Percentiles rank a stretch among this genome's conserved stretches.
Conservation (phyloP, 1,140 invertebrate genomes). For the Zaprionus camerounensis region DNA sequence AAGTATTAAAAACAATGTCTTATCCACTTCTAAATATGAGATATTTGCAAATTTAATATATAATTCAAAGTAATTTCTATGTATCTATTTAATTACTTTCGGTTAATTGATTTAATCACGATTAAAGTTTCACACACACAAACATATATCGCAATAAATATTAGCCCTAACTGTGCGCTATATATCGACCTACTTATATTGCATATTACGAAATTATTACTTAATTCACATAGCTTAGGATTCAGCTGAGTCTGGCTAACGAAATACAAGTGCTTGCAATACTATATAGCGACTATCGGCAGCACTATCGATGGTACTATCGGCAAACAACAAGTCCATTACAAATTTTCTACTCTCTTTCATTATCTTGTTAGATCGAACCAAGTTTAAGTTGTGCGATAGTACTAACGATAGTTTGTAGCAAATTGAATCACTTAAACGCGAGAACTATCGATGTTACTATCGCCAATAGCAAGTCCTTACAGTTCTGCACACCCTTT, state of each 20-base stretch:
- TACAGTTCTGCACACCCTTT: too few relatives aligned
- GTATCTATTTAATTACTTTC: not conserved
- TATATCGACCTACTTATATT: not conserved
- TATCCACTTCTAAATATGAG: not conserved
- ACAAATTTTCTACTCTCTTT: not conserved
- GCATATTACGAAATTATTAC: constrained; percentile 2
- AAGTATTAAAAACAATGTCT: not conserved
- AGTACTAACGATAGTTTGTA: too few relatives aligned
- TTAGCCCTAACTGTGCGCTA: constrained; percentile 16
- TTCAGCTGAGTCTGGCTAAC: constrained; percentile 10
- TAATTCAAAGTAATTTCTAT: not conserved
- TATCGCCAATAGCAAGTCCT: too few relatives aligned
- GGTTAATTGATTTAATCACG: constrained; percentile 2
- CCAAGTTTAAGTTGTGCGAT: too few relatives aligned
- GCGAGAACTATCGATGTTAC: too few relatives aligned
- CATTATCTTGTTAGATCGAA: too few relatives aligned
- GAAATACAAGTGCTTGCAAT: constrained; percentile 20
- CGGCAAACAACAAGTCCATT: not conserved
- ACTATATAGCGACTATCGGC: constrained; percentile 39
- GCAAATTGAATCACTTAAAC: too few relatives aligned
- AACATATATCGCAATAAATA: constrained; percentile 7
- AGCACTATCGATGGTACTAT: constrained; percentile 2
- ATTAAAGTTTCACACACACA: not conserved
- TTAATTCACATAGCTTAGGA: constrained; percentile 7
- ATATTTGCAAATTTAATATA: not conserved